Conservation (phyloP, 2,113 vertebrate species). For the Corvus cornix region DNA sequence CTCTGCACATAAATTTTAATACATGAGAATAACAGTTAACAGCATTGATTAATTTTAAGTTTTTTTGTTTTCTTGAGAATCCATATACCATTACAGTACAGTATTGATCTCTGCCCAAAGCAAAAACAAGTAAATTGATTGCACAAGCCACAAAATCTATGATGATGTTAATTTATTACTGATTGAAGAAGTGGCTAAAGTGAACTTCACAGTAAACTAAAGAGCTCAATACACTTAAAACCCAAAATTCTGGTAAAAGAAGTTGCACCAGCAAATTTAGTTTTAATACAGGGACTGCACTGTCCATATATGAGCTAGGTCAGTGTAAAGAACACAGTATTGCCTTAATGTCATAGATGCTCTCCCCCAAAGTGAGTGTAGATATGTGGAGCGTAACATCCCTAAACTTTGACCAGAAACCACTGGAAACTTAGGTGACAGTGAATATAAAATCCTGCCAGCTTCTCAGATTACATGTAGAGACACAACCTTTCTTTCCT, state of each 20-base stretch:
- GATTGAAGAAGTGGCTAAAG: slow-evolving; percentile 24
- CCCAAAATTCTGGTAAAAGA: neutral
- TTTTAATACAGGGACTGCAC: neutral
- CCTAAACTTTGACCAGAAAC: neutral
- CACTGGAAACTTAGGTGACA: neutral
- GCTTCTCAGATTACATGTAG: neutral
- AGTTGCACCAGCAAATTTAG: neutral
- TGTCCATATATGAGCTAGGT: neutral
- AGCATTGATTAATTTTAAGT: neutral
- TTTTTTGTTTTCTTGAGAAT: slow-evolving; percentile 11
- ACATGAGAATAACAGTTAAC: neutral
- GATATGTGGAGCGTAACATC: neutral
- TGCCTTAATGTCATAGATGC: neutral
- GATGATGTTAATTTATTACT: slow-evolving; percentile 22
- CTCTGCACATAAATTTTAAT: neutral
- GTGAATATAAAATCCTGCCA: neutral
- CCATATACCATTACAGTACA: neutral
- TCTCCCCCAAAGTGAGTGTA: neutral
- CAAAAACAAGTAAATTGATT: slow-evolving; percentile 25
- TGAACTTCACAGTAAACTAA: neutral
- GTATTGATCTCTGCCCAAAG: slow-evolving; percentile 7
- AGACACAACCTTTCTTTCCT: neutral
- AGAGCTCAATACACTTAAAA: neutral
- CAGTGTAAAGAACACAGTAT: neutral
- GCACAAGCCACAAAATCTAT: neutral